Evolutionary conservation across 1,140 invertebrate genomes (phyloP), one percentile per base, ranked within the genome.

Genomic region (Bilobella aurantiaca): DNA sequence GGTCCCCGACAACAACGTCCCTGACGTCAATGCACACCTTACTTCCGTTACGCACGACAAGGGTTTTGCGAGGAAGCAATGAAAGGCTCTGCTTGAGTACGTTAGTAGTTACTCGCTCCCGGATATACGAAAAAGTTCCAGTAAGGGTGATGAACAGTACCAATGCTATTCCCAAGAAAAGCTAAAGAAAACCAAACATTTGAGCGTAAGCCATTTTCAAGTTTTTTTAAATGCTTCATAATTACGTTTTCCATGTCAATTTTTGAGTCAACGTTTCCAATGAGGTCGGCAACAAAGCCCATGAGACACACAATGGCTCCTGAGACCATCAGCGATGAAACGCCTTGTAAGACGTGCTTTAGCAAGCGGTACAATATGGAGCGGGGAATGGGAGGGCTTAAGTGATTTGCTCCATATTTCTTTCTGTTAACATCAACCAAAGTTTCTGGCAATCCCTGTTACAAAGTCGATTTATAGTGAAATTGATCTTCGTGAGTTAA

Each of bases 1-100:
- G 77, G 75, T 93, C 91, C 29, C 91, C 91, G 18, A 89, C 73
- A 0, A 89, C 87, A 0, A 91, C 72, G 8, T 88, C 81, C 70
- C 82, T 82, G 23, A 86, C 85, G 0, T 79, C 78, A 29, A 88
- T 74, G 27, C 82, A 79, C 31, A 81, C 74, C 69, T 84, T 84
- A 3, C 79, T 69, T 2, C 86, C 86, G 59, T 85, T 82, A 62
- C 89, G 49, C 3, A 53, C 25, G 49, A 53, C 49, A 16, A 5
- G 12, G 23, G 49, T 23, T 14, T 53, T 5, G 25, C 25, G 49
- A 5, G 12, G 14, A 12, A 53, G 5, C 49, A 53, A 16, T 53
- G 49, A 18, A 16, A 23, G 14, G 3, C 12, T 53, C 25, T 53
- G 14, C 49, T 53, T 12, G 5, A 53, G 23, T 18, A 53, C 23